Evolutionary conservation across 2,113 vertebrate species (phyloP), one percentile per base, ranked within the genome.

Genomic region (Zosterops japonicus): DNA sequence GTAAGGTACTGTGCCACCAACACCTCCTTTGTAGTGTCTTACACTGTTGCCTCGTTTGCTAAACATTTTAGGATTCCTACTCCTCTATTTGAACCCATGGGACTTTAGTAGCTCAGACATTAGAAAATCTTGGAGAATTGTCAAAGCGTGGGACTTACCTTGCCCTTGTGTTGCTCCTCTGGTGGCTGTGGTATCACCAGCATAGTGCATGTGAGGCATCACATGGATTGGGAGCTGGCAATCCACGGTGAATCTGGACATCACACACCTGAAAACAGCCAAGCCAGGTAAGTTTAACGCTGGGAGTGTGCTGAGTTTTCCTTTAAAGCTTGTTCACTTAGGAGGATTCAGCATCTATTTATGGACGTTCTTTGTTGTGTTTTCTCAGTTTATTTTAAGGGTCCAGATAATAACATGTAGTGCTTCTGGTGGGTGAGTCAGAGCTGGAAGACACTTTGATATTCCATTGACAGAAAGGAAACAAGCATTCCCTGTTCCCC

Each of bases 171-270:
- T 95, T 91, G 94, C 94, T 95, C 96, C 88, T 96, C 12, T 95
- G 90, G 84, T 97, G 87, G 76, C 67, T 95, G 94, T 96, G 95
- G 76, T 74, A 95, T 97, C 91, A 96, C 80, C 89, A 87, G 75
- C 84, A 91, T 94, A 96, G 93, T 96, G 83, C 83, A 94, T 91
- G 79, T 96, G 91, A 81, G 82, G 93, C 95, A 94, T 95, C 97
- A 92, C 94, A 78, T 95, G 91, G 87, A 64, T 94, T 91, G 79
- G 94, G 90, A 97, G 97, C 95, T 93, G 96, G 94, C 89, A 96
- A 95, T 96, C 79, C 94, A 94, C 97, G 42, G 93, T 97, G 89
- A 93, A 89, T 94, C 94, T 97, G 90, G 97, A 97, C 97, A 97
- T 97, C 97, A 94, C 93, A 97, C 95, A 90, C 90, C 93, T 97